phyloP scores from a whole-genome alignment of 2,797 vertebrate genomes.

The Crotalus adamanteus region DNA sequence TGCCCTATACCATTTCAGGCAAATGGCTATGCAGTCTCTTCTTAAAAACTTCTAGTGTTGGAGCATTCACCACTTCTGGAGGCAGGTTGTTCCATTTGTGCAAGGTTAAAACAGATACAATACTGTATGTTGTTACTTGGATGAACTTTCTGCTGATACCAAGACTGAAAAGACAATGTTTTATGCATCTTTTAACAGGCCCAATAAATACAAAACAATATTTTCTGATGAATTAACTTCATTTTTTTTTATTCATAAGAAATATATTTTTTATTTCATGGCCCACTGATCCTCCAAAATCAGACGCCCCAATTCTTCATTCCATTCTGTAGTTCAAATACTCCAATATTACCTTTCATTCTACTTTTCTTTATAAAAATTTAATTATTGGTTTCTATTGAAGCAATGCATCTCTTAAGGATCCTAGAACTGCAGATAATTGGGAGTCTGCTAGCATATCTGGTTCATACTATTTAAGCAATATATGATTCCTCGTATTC shows the following conservation, averaged over 20 bases:
- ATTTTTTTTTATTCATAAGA: neutral
- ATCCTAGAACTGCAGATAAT: neutral
- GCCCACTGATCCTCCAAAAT: neutral
- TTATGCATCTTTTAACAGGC: neutral
- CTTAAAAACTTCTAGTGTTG: too few species aligned
- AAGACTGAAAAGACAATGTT: neutral
- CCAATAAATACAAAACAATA: neutral
- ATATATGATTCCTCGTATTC: neutral
- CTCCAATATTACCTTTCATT: neutral
- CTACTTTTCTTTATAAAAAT: neutral
- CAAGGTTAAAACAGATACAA: neutral
- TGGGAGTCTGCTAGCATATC: neutral
- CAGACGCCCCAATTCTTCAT: neutral
- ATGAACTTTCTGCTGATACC: neutral
- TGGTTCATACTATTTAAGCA: neutral
- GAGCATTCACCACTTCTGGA: too few species aligned
- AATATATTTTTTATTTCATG: neutral
- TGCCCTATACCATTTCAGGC: too few species aligned
- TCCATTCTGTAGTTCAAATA: neutral
- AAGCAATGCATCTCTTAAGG: neutral
- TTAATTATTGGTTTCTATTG: neutral
- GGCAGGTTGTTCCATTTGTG: neutral
- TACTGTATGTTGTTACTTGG: neutral
- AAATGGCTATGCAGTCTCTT: too few species aligned
- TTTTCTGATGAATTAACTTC: neutral